Percentiles rank a stretch among this genome's conserved stretches.
These are phyloP conservation scores for Archilochus colubris DNA, from an alignment of 2,113 vertebrate species.

Conservation along the genomic window DNA sequence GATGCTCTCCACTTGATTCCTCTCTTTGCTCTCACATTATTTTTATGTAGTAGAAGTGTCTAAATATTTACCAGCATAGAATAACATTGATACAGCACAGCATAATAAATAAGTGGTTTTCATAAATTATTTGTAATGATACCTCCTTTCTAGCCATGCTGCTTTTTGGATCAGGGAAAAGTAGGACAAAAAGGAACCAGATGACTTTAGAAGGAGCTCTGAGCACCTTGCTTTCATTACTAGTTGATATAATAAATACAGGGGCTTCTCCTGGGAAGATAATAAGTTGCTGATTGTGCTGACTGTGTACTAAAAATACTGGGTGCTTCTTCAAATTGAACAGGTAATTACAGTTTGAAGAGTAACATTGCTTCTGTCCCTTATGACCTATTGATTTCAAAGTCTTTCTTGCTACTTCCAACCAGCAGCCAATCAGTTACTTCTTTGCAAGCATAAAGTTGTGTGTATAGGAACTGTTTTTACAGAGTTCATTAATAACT, in stretches of 20 bases:
- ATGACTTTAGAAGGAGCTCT: background rate
- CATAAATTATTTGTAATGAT: background rate
- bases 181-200: background rate
- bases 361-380: background rate
- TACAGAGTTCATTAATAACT: background rate
- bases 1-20: background rate
- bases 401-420: background rate
- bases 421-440: background rate
- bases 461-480: background rate
- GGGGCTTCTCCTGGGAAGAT: slow-evolving; percentile 5
- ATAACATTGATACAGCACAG: background rate
- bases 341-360: background rate
- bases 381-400: background rate
- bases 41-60: background rate
- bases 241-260: background rate
- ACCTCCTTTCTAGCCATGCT: background rate
- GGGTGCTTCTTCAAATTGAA: background rate
- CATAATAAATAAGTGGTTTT: accelerated
- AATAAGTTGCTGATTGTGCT: background rate
- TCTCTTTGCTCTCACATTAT: background rate
- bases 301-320: background rate
- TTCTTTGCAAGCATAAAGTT: background rate
- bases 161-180: background rate
- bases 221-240: background rate
- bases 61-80: background rate